phyloP scores from a whole-genome alignment of 2,797 vertebrate species.

The Crax fasciolata region DNA sequence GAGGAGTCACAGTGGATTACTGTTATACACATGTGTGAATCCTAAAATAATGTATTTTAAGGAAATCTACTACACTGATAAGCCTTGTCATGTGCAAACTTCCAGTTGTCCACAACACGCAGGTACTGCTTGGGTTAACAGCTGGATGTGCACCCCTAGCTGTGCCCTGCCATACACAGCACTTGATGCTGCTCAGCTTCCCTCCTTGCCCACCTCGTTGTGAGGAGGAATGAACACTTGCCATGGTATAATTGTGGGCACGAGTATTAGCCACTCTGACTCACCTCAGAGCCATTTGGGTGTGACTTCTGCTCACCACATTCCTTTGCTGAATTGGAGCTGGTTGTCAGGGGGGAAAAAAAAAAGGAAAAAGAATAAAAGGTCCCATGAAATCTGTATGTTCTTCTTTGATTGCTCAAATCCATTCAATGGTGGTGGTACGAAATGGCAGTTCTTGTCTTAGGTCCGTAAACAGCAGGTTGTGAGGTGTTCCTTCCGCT shows the following conservation, averaged over 20 bases:
- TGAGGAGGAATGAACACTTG: not conserved
- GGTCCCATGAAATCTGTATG: not conserved
- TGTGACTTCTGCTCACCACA: not conserved
- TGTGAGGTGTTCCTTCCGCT: not conserved
- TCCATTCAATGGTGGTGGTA: not conserved
- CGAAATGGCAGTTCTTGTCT: not conserved
- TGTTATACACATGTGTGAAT: not conserved
- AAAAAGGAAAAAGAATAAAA: not conserved
- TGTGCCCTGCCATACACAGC: not conserved
- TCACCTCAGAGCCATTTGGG: not conserved
- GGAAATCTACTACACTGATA: not conserved
- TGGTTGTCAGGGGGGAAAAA: constrained; percentile 19
- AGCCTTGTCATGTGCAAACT: not conserved
- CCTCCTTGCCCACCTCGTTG: not conserved
- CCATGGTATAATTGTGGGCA: not conserved
- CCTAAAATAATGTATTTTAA: not conserved
- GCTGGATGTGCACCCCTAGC: not conserved
- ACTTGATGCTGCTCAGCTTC: not conserved
- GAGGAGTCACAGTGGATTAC: not conserved
- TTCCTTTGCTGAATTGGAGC: constrained; percentile 26
- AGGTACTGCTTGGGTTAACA: not conserved
- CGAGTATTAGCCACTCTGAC: not conserved
- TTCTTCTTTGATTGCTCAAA: not conserved
- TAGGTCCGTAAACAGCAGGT: not conserved
- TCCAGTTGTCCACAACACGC: not conserved